Conservation (phyloP, 2,888 invertebrate genomes). For the Gastracanthus pulcherrimus region DNA sequence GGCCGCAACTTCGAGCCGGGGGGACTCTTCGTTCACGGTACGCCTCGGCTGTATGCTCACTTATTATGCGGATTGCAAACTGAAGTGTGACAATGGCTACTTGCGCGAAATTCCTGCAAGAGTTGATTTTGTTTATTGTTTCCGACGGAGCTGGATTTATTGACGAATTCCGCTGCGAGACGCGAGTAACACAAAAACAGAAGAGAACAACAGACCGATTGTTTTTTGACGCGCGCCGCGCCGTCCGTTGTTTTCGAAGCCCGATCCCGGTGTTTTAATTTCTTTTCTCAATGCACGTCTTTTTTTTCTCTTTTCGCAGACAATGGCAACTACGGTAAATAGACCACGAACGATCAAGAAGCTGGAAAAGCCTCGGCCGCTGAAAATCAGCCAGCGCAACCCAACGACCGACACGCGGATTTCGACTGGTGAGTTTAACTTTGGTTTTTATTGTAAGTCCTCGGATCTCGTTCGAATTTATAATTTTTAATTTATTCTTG, state of each 20-base stretch:
- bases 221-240: background rate
- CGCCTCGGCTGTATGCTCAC: no score
- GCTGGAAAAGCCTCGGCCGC: conserved; percentile 86
- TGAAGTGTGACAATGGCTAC: background rate
- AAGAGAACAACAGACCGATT: background rate
- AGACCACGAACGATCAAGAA: conserved; percentile 83
- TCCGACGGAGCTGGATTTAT: background rate
- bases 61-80: background rate
- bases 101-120: background rate
- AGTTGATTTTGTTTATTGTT: background rate
- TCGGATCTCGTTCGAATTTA: background rate
- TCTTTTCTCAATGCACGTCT: background rate
- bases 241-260: background rate
- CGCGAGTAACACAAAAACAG: background rate
- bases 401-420: conserved; percentile 75
- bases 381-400: conserved; percentile 79
- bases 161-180: background rate
- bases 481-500: background rate
- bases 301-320: conserved; percentile 32
- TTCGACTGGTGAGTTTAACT: conserved; percentile 69
- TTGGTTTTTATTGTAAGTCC: background rate
- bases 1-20: background rate
- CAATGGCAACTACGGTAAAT: conserved; percentile 65
- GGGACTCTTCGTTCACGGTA: background rate
- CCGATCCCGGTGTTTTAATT: background rate